A percentile compares a stretch with the other conserved stretches of the same genome.
These are phyloP conservation scores for Mormyrus iriodes DNA, from an alignment of 2,113 vertebrate species.

Conservation along the genomic window DNA sequence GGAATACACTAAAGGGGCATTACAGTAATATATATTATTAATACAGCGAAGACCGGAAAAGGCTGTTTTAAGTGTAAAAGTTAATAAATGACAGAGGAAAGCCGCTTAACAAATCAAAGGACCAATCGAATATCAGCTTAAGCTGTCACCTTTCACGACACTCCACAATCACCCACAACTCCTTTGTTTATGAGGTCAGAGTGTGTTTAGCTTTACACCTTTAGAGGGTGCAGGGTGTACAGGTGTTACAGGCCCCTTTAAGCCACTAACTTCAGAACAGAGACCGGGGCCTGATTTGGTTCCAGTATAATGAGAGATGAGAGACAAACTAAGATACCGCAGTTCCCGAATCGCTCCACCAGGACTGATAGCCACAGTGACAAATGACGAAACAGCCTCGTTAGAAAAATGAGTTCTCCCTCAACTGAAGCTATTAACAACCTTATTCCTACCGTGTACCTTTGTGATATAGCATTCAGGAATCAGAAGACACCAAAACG, in stretches of 20 bases:
- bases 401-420: not conserved
- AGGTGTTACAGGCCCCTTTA: not conserved
- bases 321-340: not conserved
- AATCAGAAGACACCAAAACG: not conserved
- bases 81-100: not conserved
- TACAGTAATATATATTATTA: not conserved
- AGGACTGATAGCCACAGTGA: not conserved
- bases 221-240: not conserved
- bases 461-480: not conserved
- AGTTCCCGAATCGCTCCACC: not conserved
- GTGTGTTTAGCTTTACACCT: not conserved
- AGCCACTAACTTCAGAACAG: not conserved
- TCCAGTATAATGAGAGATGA: not conserved
- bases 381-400: not conserved
- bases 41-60: not conserved
- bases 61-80: not conserved
- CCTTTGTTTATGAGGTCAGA: not conserved
- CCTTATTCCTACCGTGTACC: not conserved
- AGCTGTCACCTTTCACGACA: not conserved
- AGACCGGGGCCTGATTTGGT: not conserved
- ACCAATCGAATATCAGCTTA: not conserved
- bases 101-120: not conserved
- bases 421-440: not conserved
- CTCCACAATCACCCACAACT: too few relatives aligned
- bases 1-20: not conserved